A percentile compares a stretch with the other conserved stretches of the same genome.
These are phyloP conservation scores for Tetranychus truncatus DNA, from an alignment of 2,888 invertebrate species.

Conservation along the genomic window DNA sequence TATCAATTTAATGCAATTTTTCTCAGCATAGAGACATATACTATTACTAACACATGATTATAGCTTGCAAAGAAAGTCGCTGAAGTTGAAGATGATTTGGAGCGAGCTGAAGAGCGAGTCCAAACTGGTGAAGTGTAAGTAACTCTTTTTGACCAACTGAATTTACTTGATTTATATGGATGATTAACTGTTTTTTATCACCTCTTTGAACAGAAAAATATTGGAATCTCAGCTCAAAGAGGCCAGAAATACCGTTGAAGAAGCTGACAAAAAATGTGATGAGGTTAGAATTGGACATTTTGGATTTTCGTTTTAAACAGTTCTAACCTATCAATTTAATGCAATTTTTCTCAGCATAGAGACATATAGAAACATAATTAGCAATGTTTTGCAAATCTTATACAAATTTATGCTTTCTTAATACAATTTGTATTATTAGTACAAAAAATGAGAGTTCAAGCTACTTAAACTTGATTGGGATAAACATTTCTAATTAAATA, in stretches of 20 bases:
- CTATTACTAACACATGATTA: not conserved
- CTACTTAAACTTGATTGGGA: too few relatives aligned
- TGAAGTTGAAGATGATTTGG: conserved; percentile 99
- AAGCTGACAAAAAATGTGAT: conserved; percentile 99
- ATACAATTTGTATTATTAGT: too few relatives aligned
- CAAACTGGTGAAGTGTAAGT: conserved; percentile 98
- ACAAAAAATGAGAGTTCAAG: too few relatives aligned
- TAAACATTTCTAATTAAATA: too few relatives aligned
- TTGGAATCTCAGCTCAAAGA: conserved; percentile 99
- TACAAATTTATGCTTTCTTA: too few relatives aligned
- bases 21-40: too few relatives aligned
- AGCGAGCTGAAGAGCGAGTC: conserved; percentile 96
- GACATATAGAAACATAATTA: too few relatives aligned
- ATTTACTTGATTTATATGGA: not conserved
- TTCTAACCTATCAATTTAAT: not conserved
- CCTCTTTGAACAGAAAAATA: conserved; percentile 52
- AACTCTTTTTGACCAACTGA: conserved; percentile 22
- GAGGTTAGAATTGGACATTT: conserved; percentile 52
- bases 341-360: not conserved
- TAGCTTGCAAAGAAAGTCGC: conserved; percentile 84
- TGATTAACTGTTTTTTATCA: conserved; percentile 33
- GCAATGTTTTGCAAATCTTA: too few relatives aligned
- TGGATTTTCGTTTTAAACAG: not conserved
- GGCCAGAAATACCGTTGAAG: conserved; percentile 97
- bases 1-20: not conserved